Evolutionary conservation across 2,797 vertebrate genomes (phyloP).

Genomic region (Enteromius paludinosus): DNA sequence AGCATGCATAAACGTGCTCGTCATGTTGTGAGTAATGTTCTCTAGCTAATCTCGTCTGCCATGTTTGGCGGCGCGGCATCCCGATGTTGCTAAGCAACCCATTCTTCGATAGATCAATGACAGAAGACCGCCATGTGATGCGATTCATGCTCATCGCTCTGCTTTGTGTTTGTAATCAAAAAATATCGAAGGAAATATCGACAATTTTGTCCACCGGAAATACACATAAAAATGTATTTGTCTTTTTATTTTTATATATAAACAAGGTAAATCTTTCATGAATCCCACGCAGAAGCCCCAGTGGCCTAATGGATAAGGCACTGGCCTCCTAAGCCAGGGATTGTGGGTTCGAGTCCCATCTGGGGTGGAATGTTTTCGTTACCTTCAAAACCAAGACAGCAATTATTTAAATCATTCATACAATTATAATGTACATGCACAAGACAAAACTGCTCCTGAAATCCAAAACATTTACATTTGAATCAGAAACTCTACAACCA

Average conservation of each 20-base stretch:
- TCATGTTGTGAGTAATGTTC: neutral
- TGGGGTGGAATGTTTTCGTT: slow-evolving; percentile 34
- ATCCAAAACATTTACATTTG: neutral
- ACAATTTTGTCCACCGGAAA: neutral
- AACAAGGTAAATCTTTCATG: fast-evolving
- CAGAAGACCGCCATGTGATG: neutral
- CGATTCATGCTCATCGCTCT: neutral
- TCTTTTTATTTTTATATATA: too few species aligned
- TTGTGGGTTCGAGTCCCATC: slow-evolving; percentile 64
- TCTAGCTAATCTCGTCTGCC: slow-evolving; percentile 6
- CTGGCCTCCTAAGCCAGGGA: slow-evolving; percentile 65
- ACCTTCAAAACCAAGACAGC: neutral
- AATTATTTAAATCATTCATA: neutral
- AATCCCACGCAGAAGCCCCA: neutral
- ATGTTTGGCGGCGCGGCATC: slow-evolving; percentile 18
- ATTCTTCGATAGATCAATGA: neutral
- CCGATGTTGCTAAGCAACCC: slow-evolving; percentile 51
- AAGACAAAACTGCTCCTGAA: neutral
- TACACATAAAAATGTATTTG: fast-evolving
- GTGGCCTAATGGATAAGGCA: slow-evolving; percentile 67
- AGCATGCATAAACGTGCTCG: neutral
- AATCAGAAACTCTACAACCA: neutral
- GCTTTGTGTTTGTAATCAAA: neutral
- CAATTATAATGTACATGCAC: too few species aligned
- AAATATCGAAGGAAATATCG: neutral